These are phyloP conservation scores for Nothobranchius furzeri DNA, from an alignment of 2,113 vertebrate genomes.

Conservation along the genomic window DNA sequence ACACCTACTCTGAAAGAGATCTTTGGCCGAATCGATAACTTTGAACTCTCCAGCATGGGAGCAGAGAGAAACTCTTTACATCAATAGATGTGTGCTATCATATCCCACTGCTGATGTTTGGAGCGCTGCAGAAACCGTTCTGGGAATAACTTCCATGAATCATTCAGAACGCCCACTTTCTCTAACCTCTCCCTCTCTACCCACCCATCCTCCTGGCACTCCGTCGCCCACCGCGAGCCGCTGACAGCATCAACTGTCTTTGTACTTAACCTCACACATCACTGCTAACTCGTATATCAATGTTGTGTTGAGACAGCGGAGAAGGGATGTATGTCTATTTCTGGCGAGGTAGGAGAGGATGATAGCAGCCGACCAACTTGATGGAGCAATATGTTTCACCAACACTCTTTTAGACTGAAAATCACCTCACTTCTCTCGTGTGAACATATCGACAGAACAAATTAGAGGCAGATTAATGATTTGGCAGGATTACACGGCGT, in stretches of 20 bases:
- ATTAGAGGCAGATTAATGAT: too few species aligned
- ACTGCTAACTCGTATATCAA: conserved; percentile 74
- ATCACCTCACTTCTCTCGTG: conserved; percentile 3
- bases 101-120: conserved; percentile 39
- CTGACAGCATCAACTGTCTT: conserved; percentile 62
- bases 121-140: conserved; percentile 17
- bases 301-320: conserved; percentile 56
- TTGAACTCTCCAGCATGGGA: conserved; percentile 59
- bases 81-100: conserved; percentile 45
- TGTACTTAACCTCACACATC: conserved; percentile 75
- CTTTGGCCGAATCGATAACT: conserved; percentile 64
- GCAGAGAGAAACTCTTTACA: conserved; percentile 51
- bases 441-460: neutral
- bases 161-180: conserved; percentile 67
- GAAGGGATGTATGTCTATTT: conserved; percentile 64
- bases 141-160: conserved; percentile 65
- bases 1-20: conserved; percentile 57
- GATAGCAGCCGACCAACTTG: conserved; percentile 37
- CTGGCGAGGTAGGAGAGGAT: conserved; percentile 58
- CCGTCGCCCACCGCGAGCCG: conserved; percentile 45
- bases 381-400: conserved; percentile 40
- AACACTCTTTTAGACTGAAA: neutral
- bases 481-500: too few species aligned
- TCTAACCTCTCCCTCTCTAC: conserved; percentile 60
- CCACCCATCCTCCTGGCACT: conserved; percentile 42